A percentile compares a stretch with the other conserved stretches of the same genome.
phyloP scores from a whole-genome alignment of 1,140 invertebrate species.

The Drosophila baimaii region DNA sequence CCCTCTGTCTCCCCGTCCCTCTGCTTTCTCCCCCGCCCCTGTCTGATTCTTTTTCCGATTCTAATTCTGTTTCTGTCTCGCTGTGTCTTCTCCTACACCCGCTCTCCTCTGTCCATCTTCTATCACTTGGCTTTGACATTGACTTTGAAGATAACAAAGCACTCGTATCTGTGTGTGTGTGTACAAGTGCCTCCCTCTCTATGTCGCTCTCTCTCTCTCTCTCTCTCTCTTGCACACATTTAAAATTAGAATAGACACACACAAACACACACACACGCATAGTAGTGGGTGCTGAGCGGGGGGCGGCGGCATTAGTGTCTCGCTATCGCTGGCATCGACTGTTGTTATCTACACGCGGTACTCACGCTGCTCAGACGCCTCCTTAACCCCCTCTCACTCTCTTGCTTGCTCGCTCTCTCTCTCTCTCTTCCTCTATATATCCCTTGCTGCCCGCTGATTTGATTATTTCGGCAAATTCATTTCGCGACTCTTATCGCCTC shows the following conservation, averaged over 20 bases:
- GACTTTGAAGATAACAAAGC: constrained; percentile 73
- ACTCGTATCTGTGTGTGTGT: constrained; percentile 30
- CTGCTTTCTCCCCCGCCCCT: background rate
- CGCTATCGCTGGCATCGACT: constrained; percentile 53
- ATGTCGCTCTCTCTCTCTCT: constrained; percentile 7
- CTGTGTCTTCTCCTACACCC: background rate
- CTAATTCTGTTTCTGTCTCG: constrained; percentile 26
- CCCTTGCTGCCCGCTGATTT: constrained; percentile 46
- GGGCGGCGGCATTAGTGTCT: constrained; percentile 22
- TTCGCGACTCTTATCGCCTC: constrained; percentile 80
- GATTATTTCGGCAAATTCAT: constrained; percentile 81
- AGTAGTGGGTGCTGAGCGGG: background rate
- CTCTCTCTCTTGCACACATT: constrained; percentile 28
- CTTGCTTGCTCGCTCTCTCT: background rate
- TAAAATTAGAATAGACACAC: constrained; percentile 65
- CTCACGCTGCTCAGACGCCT: constrained; percentile 45
- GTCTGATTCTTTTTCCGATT: constrained; percentile 17
- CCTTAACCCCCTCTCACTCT: constrained; percentile 12
- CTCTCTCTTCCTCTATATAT: background rate
- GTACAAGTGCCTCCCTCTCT: constrained; percentile 23
- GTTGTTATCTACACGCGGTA: constrained; percentile 71
- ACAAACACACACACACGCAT: constrained; percentile 14
- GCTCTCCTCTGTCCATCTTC: background rate
- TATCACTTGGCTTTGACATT: constrained; percentile 67
- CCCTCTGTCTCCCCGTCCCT: background rate